Evolutionary conservation across 2,888 invertebrate species (phyloP).

Genomic region (Magallana nippona): DNA sequence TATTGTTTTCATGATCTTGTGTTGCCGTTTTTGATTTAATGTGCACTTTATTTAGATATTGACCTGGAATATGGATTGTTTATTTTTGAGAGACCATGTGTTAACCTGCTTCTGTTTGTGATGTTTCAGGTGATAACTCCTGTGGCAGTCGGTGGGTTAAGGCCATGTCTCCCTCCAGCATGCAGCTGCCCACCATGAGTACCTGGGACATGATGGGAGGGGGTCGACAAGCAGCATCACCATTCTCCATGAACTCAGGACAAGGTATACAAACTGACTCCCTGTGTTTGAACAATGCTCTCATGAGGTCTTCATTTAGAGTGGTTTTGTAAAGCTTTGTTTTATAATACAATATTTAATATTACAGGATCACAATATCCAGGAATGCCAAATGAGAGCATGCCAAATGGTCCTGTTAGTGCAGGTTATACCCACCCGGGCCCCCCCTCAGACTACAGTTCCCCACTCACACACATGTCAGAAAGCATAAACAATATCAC

Average conservation of each 20-base stretch:
- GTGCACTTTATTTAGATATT: too few relatives aligned
- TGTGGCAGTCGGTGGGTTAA: constrained; percentile 86
- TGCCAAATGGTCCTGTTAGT: constrained; percentile 55
- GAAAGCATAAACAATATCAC: constrained; percentile 45
- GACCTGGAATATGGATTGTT: too few relatives aligned
- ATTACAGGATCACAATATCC: constrained; percentile 64
- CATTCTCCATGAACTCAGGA: constrained; percentile 70
- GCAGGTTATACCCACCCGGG: constrained; percentile 58
- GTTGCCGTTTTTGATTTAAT: too few relatives aligned
- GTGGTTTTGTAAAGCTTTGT: too few relatives aligned
- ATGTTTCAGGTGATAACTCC: constrained; percentile 62
- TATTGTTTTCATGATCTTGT: too few relatives aligned
- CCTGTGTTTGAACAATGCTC: background rate
- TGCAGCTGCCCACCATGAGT: constrained; percentile 95
- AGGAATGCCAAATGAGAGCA: constrained; percentile 56
- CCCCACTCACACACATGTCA: constrained; percentile 64
- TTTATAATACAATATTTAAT: background rate
- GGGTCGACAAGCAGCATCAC: constrained; percentile 68
- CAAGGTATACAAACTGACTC: constrained; percentile 58
- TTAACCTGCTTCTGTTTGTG: too few relatives aligned
- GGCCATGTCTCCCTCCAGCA: constrained; percentile 95
- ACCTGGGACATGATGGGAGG: constrained; percentile 86
- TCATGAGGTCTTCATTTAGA: too few relatives aligned
- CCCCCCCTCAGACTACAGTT: constrained; percentile 57
- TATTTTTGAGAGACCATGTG: too few relatives aligned